Conservation (phyloP, 1,140 invertebrate species). For the Drosophila truncata region DNA sequence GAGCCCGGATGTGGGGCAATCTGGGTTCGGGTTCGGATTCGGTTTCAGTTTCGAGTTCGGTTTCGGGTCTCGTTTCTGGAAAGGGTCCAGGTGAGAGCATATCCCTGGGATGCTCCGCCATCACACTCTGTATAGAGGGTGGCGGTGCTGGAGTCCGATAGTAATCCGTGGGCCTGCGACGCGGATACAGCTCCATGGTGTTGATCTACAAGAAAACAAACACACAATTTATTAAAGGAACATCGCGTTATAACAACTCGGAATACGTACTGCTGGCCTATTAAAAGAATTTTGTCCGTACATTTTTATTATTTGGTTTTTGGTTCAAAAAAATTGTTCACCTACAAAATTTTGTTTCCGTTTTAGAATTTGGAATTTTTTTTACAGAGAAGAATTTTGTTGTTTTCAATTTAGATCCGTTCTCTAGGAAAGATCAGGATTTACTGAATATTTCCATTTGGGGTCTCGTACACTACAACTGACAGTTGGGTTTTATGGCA, state of each 20-base stretch:
- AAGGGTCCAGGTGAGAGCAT: background rate
- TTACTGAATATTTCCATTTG: background rate
- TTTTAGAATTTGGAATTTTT: background rate
- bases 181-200: constrained; percentile 20
- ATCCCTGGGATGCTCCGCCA: constrained; percentile 22
- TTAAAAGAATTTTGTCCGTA: no score
- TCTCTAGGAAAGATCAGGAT: background rate
- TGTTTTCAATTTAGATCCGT: background rate
- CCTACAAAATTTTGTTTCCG: background rate
- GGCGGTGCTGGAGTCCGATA: constrained; percentile 1
- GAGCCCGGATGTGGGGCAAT: background rate
- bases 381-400: background rate
- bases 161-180: constrained; percentile 3
- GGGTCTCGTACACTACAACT: background rate
- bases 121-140: constrained; percentile 6
- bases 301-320: background rate
- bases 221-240: background rate
- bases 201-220: background rate
- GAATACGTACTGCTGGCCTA: background rate
- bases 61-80: no score
- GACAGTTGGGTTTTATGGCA: background rate
- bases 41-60: no score
- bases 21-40: fast-evolving
- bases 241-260: background rate
- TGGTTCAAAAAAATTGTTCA: background rate